Conservation (phyloP, 2,113 vertebrate genomes). For the Pristiophorus japonicus region DNA sequence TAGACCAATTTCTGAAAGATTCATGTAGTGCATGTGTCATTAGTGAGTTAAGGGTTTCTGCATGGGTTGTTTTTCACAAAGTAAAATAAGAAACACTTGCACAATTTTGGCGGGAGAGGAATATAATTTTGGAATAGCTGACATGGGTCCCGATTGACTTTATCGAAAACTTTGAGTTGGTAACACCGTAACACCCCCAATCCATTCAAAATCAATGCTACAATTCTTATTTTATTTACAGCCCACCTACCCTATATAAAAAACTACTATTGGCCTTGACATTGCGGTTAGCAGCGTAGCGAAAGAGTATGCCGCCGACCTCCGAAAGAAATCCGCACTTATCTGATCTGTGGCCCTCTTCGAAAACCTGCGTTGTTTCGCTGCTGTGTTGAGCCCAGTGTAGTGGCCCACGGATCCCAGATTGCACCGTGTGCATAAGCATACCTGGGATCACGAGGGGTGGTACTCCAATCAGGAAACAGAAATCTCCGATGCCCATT, state of each 20-base stretch:
- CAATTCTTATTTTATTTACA: background rate
- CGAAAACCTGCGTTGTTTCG: too few species aligned
- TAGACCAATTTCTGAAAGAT: slow-evolving; percentile 59
- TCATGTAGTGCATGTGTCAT: slow-evolving; percentile 67
- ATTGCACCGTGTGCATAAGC: too few species aligned
- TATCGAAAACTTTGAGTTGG: background rate
- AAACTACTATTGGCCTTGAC: too few species aligned
- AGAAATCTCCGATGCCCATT: too few species aligned
- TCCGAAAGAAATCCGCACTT: too few species aligned
- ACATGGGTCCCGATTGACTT: background rate
- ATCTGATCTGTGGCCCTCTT: too few species aligned
- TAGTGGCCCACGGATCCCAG: too few species aligned
- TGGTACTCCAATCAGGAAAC: too few species aligned
- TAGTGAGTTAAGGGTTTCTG: slow-evolving; percentile 72
- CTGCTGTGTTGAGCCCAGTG: too few species aligned
- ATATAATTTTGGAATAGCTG: background rate
- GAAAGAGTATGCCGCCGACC: too few species aligned
- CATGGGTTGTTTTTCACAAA: slow-evolving; percentile 57
- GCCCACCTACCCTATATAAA: background rate
- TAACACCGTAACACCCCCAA: background rate
- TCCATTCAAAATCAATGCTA: background rate
- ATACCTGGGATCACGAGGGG: too few species aligned
- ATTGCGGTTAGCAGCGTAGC: too few species aligned
- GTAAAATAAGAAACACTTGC: slow-evolving; percentile 54
- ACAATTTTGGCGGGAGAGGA: slow-evolving; percentile 44